A percentile compares a stretch with the other conserved stretches of the same genome.
These are phyloP conservation scores for Helicolenus hilgendorfi DNA, from an alignment of 2,797 vertebrate species.

Conservation along the genomic window DNA sequence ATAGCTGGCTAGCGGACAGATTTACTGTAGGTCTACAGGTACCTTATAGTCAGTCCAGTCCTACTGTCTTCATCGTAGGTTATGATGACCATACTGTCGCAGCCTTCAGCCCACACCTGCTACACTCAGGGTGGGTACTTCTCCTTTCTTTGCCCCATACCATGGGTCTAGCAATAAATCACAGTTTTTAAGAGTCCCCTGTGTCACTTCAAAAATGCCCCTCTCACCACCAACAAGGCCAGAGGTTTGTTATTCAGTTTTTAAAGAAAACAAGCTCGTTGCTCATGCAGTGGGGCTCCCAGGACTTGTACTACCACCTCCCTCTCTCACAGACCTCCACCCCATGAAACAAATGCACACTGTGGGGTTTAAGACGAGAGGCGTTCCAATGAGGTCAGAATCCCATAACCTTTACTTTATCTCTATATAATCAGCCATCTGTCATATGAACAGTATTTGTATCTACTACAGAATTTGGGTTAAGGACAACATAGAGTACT, in stretches of 20 bases:
- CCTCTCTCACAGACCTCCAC: conserved; percentile 39
- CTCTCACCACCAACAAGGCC: conserved; percentile 61
- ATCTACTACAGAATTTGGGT: conserved; percentile 5
- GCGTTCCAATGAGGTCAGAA: conserved; percentile 50
- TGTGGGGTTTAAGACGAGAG: conserved; percentile 33
- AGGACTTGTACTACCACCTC: conserved; percentile 35
- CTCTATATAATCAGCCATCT: conserved; percentile 24
- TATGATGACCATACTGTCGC: conserved; percentile 18
- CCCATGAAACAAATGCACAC: conserved; percentile 33
- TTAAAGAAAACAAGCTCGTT: conserved; percentile 70
- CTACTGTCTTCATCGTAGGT: background rate
- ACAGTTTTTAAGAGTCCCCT: conserved; percentile 67
- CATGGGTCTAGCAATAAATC: conserved; percentile 60
- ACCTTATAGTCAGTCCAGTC: background rate
- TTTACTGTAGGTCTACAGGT: background rate
- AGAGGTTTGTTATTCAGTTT: conserved; percentile 77
- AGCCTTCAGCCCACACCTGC: conserved; percentile 74
- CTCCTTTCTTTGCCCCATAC: conserved; percentile 20
- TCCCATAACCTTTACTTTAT: conserved; percentile 51
- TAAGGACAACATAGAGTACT: background rate
- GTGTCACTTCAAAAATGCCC: conserved; percentile 64
- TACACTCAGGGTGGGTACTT: conserved; percentile 39
- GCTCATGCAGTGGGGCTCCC: conserved; percentile 41
- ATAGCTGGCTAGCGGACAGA: background rate
- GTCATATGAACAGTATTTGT: conserved; percentile 20